phyloP scores from a whole-genome alignment of 1,140 invertebrate species.

The Aphelinus atriplicis region DNA sequence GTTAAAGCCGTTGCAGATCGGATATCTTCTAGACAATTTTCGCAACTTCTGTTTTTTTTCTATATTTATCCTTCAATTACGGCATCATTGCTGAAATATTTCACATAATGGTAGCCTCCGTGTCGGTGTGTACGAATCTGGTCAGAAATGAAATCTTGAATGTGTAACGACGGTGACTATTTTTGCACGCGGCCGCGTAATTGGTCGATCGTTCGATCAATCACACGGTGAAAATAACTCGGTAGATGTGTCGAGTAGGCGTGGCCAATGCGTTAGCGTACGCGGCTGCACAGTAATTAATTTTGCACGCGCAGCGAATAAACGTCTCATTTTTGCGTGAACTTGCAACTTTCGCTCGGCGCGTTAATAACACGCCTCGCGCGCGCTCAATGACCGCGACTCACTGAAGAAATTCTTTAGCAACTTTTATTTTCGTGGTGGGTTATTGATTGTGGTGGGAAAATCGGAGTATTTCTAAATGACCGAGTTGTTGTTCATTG shows the following conservation, averaged over 20 bases:
- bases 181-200: not conserved
- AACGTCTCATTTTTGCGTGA: constrained; percentile 49
- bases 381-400: not conserved
- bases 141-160: too few relatives aligned
- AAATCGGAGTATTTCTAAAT: not conserved
- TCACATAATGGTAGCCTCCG: too few relatives aligned
- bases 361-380: constrained; percentile 21
- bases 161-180: not conserved
- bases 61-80: too few relatives aligned
- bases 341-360: constrained; percentile 38
- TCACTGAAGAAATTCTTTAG: not conserved
- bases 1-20: too few relatives aligned
- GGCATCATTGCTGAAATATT: too few relatives aligned
- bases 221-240: not conserved
- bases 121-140: too few relatives aligned
- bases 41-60: too few relatives aligned
- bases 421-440: not conserved
- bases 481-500: too few relatives aligned
- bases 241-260: constrained; percentile 32
- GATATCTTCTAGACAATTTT: too few relatives aligned
- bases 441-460: not conserved
- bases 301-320: constrained; percentile 42
- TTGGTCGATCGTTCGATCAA: constrained; percentile 25
- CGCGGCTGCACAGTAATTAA: constrained; percentile 48
- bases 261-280: constrained; percentile 45